Evolutionary conservation across 2,113 vertebrate genomes (phyloP).

Genomic region (Sander lucioperca): DNA sequence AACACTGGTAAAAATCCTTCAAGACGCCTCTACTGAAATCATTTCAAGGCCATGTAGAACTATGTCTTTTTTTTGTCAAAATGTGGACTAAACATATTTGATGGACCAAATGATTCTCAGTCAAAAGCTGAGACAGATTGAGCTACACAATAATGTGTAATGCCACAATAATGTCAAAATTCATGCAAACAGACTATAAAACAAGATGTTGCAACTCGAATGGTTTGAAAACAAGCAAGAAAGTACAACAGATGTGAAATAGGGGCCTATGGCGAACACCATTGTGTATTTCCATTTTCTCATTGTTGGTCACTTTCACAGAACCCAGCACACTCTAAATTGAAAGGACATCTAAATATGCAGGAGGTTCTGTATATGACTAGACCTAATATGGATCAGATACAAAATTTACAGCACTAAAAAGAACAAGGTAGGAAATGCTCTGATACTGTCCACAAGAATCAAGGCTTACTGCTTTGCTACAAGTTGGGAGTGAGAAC

Average conservation of each 20-base stretch:
- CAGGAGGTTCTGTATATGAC: not conserved
- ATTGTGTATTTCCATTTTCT: not conserved
- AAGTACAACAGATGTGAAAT: not conserved
- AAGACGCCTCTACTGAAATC: constrained; percentile 21
- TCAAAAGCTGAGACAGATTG: not conserved
- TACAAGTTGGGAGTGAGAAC: not conserved
- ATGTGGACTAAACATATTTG: not conserved
- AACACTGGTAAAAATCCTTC: constrained; percentile 21
- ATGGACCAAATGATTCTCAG: not conserved
- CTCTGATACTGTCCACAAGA: not conserved
- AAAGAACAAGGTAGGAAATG: not conserved
- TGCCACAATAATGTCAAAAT: not conserved
- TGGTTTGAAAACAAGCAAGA: not conserved
- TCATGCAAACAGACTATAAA: not conserved
- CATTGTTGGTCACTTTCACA: not conserved
- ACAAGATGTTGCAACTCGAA: not conserved
- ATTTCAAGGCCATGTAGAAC: constrained; percentile 5
- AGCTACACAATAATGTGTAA: not conserved
- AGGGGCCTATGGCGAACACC: not conserved
- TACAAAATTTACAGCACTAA: not conserved
- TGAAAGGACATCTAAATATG: not conserved
- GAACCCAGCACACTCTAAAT: not conserved
- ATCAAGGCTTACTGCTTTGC: constrained; percentile 1
- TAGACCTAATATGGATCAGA: not conserved
- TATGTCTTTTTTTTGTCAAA: not conserved